Evolutionary conservation across 1,140 invertebrate species (phyloP), one percentile per base, ranked within the genome.

Genomic region (Nasonia longicornis): DNA sequence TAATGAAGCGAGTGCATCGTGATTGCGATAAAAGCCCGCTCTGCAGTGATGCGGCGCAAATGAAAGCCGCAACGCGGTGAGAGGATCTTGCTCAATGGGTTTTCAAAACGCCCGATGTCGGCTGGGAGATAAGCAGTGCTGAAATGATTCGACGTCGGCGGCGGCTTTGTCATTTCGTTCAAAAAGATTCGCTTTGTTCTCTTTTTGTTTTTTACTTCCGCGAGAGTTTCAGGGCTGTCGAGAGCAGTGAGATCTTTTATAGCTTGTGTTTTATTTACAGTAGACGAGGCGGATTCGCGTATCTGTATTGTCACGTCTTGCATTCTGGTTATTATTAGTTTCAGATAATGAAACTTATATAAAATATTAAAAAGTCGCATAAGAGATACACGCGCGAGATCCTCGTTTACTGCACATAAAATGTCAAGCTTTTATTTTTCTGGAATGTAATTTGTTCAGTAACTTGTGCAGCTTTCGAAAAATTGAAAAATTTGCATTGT

Each of bases 1-100:
- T 66, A 67, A 80, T 74, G 58, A 74, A 80, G 63, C 58, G 29
- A 67, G 31, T 52, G 67, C 35, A 29, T 70, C 67, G 66, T 26
- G 45, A 72, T 72, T 79, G 58, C 58, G 31, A 79, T 79, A 58
- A 70, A 67, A 29, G 22, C 64, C 7, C 52, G 52, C 16, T 26
- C 26, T 58, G 52, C 52, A 58, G 52, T 58, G 52, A 58, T 58
- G 52, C 16, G 52, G 20, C 52, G 52, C 52, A 58, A 58, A 58
- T n/a, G 52, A 58, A 58, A 58, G 52, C 52, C 52, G 52, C 52
- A 3, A 35, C 20, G 20, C 20, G 14, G 52, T 16, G 20, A 12
- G 52, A 16, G 52, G 16, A n/a, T 58, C 52, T 58, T 16, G 52
- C 52, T 58, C 52, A 58, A 20, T 58, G 20, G 52, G 16, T 58